A percentile compares a stretch with the other conserved stretches of the same genome.
Conservation (phyloP, 2,797 vertebrate species). For the Falco naumanni region DNA sequence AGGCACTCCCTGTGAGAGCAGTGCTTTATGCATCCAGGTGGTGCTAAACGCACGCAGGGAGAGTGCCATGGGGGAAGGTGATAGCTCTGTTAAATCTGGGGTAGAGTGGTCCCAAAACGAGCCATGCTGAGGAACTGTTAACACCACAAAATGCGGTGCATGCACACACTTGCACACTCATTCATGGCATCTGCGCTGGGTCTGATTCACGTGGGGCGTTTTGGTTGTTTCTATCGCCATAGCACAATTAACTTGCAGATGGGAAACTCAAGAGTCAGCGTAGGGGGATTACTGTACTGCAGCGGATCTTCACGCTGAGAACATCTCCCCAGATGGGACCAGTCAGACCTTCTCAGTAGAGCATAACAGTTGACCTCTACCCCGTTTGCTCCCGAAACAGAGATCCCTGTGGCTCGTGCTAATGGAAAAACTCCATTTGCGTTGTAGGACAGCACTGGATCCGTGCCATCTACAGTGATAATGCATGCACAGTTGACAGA, state of each 20-base stretch:
- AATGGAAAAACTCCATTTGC: constrained; percentile 43
- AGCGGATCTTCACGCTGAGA: constrained; percentile 2
- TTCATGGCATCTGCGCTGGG: background rate
- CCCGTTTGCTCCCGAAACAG: background rate
- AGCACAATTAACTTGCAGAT: constrained; percentile 1
- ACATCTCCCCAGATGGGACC: constrained; percentile 48
- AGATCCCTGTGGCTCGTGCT: constrained; percentile 28
- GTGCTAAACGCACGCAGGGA: background rate
- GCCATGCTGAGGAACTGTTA: background rate
- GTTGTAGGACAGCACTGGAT: background rate
- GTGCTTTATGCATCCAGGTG: background rate
- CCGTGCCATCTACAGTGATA: constrained; percentile 16
- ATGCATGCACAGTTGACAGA: constrained; percentile 43
- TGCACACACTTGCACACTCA: background rate
- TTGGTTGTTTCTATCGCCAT: background rate
- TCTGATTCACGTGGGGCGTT: background rate
- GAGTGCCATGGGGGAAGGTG: background rate
- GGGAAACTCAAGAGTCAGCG: background rate
- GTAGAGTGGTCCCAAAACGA: background rate
- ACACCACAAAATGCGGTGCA: background rate
- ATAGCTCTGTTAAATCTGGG: background rate
- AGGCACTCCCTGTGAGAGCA: background rate
- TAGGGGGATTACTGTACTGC: background rate
- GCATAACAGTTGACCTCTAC: constrained; percentile 31
- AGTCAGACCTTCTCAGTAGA: constrained; percentile 30